phyloP scores from a whole-genome alignment of 1,140 invertebrate genomes.

The Tetraneura akinire region DNA sequence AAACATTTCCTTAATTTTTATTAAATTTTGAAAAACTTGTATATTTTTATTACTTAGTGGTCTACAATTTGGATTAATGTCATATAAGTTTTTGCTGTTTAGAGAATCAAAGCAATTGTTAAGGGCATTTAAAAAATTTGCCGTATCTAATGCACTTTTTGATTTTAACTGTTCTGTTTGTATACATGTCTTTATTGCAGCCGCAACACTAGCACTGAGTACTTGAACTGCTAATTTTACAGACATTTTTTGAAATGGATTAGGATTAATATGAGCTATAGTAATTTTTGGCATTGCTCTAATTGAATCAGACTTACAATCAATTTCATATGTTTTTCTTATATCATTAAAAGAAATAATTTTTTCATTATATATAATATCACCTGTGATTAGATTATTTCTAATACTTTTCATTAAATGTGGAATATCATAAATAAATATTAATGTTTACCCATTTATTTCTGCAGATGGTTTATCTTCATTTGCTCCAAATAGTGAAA shows the following conservation, averaged over 20 bases:
- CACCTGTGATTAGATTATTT: not conserved
- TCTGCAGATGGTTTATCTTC: not conserved
- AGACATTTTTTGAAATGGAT: not conserved
- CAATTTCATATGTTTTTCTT: not conserved
- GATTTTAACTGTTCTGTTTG: too few species aligned
- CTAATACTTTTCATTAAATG: not conserved
- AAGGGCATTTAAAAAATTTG: not conserved
- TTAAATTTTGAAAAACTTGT: not conserved
- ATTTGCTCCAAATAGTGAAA: not conserved
- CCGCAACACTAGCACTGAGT: too few species aligned
- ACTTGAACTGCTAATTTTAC: too few species aligned
- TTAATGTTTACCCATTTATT: too few species aligned
- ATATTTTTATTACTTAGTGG: not conserved
- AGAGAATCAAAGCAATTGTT: not conserved
- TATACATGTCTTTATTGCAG: too few species aligned
- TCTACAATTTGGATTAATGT: not conserved
- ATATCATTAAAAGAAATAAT: slow-evolving; percentile 10
- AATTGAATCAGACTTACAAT: not conserved
- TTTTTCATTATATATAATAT: not conserved
- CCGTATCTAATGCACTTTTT: too few species aligned
- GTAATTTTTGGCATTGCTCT: slow-evolving; percentile 13
- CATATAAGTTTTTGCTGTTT: not conserved
- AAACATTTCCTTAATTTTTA: not conserved
- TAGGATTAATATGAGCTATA: not conserved
- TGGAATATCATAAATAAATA: not conserved